Percentiles rank a stretch among this genome's conserved stretches.
phyloP scores from a whole-genome alignment of 2,113 vertebrate species.

The Isurus oxyrinchus region DNA sequence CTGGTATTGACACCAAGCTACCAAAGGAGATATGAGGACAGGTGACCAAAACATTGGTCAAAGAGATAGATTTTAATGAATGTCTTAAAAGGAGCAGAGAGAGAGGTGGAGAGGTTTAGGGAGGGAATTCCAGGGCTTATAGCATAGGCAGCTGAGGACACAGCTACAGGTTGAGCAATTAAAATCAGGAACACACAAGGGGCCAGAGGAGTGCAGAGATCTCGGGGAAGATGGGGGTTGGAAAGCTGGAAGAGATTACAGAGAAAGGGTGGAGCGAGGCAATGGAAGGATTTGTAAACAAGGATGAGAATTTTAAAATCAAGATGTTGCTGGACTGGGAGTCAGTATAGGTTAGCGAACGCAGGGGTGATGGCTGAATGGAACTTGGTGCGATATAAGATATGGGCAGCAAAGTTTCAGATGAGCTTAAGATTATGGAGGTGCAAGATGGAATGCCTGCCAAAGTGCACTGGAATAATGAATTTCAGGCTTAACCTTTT shows the following conservation, averaged over 20 bases:
- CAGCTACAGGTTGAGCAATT: no score
- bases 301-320: background rate
- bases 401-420: background rate
- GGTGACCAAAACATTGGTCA: background rate
- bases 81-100: background rate
- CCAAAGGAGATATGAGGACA: background rate
- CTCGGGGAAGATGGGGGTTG: background rate
- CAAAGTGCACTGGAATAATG: no score
- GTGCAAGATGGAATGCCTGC: no score
- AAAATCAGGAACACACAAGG: no score
- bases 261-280: background rate
- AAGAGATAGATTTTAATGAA: background rate
- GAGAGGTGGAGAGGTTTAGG: background rate
- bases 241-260: background rate
- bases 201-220: background rate
- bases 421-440: background rate
- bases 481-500: no score
- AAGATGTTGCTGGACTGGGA: background rate
- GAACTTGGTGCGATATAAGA: background rate
- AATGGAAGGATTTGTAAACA: background rate
- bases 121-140: background rate
- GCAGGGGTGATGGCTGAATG: background rate
- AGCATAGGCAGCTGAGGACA: background rate
- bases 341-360: no score
- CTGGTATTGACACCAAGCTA: background rate